Conservation (phyloP, 2,888 invertebrate genomes). For the Epiblema foenella region DNA sequence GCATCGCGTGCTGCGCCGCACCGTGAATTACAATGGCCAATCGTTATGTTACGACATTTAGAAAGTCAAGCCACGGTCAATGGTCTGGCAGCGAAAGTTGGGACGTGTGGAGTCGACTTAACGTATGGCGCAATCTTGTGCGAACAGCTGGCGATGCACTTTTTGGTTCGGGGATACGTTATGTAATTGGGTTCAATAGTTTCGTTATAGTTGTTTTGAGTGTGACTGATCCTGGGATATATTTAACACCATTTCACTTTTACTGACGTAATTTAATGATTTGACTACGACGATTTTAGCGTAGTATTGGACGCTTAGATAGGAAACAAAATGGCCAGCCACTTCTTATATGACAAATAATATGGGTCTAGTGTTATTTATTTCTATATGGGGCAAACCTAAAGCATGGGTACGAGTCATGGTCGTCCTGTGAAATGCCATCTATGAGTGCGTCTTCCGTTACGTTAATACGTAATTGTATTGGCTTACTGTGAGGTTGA, state of each 20-base stretch:
- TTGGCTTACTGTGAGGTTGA: conserved; percentile 11
- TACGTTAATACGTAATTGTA: no score
- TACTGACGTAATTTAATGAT: no score
- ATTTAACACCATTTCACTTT: no score
- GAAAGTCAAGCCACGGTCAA: conserved; percentile 83
- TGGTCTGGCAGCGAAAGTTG: conserved; percentile 81
- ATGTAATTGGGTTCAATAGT: neutral
- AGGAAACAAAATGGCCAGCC: neutral
- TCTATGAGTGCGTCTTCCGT: conserved; percentile 7
- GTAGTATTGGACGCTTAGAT: no score
- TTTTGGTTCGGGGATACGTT: neutral
- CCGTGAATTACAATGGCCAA: conserved; percentile 78
- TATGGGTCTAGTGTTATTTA: neutral
- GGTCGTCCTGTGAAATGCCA: neutral
- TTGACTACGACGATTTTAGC: no score
- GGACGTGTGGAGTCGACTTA: conserved; percentile 62
- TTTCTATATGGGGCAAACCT: no score
- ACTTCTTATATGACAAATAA: neutral
- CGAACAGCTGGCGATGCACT: conserved; percentile 34
- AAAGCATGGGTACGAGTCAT: neutral
- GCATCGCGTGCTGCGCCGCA: conserved; percentile 77
- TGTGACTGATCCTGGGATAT: no score
- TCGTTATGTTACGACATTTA: conserved; percentile 83
- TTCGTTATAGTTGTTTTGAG: neutral
- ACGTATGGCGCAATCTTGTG: conserved; percentile 56